Evolutionary conservation across 2,797 vertebrate genomes (phyloP).

Genomic region (Zenarchopterus dispar): DNA sequence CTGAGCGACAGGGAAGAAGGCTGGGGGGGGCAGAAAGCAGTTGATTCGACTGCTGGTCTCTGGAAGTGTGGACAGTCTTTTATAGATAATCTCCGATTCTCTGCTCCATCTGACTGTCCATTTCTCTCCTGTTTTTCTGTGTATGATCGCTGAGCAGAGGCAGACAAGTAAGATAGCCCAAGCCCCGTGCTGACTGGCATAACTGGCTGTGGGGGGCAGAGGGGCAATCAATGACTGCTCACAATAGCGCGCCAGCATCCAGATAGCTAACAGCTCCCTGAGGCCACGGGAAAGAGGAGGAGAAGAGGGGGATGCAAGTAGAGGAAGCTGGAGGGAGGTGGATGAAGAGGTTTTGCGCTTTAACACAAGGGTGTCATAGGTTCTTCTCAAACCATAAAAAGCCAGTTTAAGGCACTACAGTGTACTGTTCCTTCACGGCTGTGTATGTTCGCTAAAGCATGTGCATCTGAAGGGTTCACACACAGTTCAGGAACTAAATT

Average conservation of each 20-base stretch:
- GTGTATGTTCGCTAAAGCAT: conserved; percentile 47
- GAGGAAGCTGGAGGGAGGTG: conserved; percentile 43
- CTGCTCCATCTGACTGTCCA: conserved; percentile 48
- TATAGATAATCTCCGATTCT: conserved; percentile 52
- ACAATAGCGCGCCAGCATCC: conserved; percentile 84
- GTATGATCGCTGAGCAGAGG: conserved; percentile 74
- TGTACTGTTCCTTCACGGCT: conserved; percentile 24
- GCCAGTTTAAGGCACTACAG: conserved; percentile 20
- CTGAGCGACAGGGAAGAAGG: conserved; percentile 35
- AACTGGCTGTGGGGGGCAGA: conserved; percentile 75
- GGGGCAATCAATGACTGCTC: conserved; percentile 86
- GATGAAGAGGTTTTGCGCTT: conserved; percentile 53
- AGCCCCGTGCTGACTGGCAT: conserved; percentile 83
- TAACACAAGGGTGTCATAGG: conserved; percentile 56
- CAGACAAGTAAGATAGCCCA: conserved; percentile 80
- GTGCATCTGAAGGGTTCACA: conserved; percentile 41
- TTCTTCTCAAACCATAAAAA: conserved; percentile 40
- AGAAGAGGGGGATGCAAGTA: conserved; percentile 47
- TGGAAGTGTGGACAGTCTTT: conserved; percentile 70
- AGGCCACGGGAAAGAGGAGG: conserved; percentile 75
- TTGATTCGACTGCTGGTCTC: conserved; percentile 73
- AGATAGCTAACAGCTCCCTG: conserved; percentile 87
- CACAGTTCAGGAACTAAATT: conserved; percentile 41
- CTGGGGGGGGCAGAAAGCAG: conserved; percentile 62
- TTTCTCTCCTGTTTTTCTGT: conserved; percentile 52